Evolutionary conservation across 2,797 vertebrate species (phyloP), one percentile per base, ranked within the genome.

Genomic region (Antennarius maculatus): DNA sequence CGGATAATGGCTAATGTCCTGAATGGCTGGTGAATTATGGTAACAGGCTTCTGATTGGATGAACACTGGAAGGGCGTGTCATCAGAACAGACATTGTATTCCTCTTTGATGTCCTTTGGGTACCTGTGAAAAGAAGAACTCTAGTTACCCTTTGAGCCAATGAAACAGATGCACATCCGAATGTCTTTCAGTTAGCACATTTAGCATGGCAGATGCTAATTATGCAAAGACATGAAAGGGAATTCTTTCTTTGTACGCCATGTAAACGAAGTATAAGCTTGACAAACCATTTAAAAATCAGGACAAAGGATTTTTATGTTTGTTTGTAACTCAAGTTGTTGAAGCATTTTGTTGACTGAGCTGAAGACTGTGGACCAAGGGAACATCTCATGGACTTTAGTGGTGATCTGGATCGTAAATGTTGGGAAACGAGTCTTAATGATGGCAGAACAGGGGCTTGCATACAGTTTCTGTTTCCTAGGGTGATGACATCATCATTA

Each of bases 41-140:
- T 63, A 69, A 84, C 69, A 62, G 62, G 59, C 81, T 88, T 75
- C 76, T 75, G 71, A 78, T 79, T 28, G 86, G 84, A 81, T 76
- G 82, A 76, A 79, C 69, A 74, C 88, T 86, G 81, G 77, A 90
- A 88, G 89, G 82, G 81, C 76, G 82, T 48, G 84, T 82, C 80
- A 85, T 76, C 83, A 88, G 84, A 88, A 86, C 71, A 89, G 85
- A 80, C 93, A 93, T 94, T 86, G 87, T 93, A 92, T 79, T 93
- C 88, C 83, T 82, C 81, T 61, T 67, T 63, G 77, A 80, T 66
- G 79, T 72, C 80, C 80, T 74, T 80, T 5, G 13, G 73, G 74
- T 82, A 74, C 89, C 90, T 91, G 85, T 49, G 37, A 76, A 86
- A 67, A 90, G 71, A 86, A 52, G 48, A 62, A 42, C 17, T 37